Conservation (phyloP, 2,888 invertebrate species). For the Lypha dubia region DNA sequence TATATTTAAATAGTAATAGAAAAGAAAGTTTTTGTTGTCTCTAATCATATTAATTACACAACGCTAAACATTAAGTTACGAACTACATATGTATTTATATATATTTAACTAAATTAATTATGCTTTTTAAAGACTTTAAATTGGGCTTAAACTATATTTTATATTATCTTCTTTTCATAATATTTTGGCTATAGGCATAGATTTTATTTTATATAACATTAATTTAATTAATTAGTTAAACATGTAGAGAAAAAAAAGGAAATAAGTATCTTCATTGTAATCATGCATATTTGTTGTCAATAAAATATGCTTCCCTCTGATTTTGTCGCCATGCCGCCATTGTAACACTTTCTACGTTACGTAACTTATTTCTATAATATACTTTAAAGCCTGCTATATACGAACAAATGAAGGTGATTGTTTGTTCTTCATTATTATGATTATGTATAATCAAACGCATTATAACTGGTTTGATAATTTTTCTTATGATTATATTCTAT, state of each 20-base stretch:
- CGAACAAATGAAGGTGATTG: constrained; percentile 10
- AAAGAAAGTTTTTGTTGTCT: constrained; percentile 7
- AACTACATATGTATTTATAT: constrained; percentile 29
- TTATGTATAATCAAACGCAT: constrained; percentile 36
- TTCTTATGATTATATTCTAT: constrained; percentile 33
- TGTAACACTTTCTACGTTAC: constrained; percentile 3
- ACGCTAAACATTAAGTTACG: constrained; percentile 22
- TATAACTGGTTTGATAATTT: neutral
- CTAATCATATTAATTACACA: constrained; percentile 48
- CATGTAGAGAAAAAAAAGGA: neutral
- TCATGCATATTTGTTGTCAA: constrained; percentile 10
- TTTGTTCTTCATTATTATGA: neutral
- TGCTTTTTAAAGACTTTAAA: constrained; percentile 52
- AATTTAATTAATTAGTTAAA: constrained; percentile 15
- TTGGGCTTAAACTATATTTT: constrained; percentile 44
- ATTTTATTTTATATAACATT: constrained; percentile 14
- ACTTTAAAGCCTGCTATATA: constrained; percentile 4
- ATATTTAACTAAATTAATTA: constrained; percentile 34
- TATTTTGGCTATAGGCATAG: constrained; percentile 46
- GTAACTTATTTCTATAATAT: neutral
- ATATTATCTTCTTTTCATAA: neutral
- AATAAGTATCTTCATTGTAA: constrained; percentile 4
- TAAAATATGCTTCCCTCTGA: neutral
- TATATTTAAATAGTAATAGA: neutral
- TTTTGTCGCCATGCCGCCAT: no score